Base-by-base conservation (phyloP, 2,113 vertebrate species). In the Scatophagus argus region DNA sequence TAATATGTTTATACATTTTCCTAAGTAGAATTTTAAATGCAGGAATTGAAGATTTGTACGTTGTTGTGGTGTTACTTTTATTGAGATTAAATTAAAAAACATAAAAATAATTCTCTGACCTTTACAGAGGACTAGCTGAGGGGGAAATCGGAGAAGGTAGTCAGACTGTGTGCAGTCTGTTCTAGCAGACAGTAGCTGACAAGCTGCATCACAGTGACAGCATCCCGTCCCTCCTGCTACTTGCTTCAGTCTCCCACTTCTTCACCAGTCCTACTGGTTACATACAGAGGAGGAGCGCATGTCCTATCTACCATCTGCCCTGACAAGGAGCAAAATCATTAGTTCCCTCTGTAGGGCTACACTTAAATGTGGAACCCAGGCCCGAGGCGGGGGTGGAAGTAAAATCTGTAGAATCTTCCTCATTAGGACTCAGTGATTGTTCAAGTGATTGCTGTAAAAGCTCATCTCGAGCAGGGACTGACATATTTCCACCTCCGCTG, bases 341-440 rank as follows among this genome's bases (percentile, higher is more conserved):
- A 83, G 87, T 93, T 90, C 60, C 36, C 77, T 71, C 79, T 89
- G 90, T 87, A 72, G 74, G 83, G 52, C 83, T 79, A 58, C 58
- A 79, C 74, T 85, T 66, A 63, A 79, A 75, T 67, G 83, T 79
- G 79, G 67, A 82, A 70, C 25, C 70, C 9, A 16, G 74, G 23
- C 31, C 21, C 0, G n/a, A 47, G 38, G 25, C 52, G 14, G 61
- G 58, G 36, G 79, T 51, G 29, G 69, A 72, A 49, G 60, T 29
- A 31, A 39, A 74, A 71, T 81, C 39, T 46, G 72, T 77, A 69
- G 78, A 89, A 79, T 73, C 83, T 31, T 90, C 81, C 89, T 94
- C 93, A 93, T 95, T 94, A 95, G 72, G 69, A 80, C 77, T 56
- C 77, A 58, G 88, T 93, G 93, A 95, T 94, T 93, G 90, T 91